phyloP scores from a whole-genome alignment of 2,888 invertebrate species.

The Metallyticus violacea region DNA sequence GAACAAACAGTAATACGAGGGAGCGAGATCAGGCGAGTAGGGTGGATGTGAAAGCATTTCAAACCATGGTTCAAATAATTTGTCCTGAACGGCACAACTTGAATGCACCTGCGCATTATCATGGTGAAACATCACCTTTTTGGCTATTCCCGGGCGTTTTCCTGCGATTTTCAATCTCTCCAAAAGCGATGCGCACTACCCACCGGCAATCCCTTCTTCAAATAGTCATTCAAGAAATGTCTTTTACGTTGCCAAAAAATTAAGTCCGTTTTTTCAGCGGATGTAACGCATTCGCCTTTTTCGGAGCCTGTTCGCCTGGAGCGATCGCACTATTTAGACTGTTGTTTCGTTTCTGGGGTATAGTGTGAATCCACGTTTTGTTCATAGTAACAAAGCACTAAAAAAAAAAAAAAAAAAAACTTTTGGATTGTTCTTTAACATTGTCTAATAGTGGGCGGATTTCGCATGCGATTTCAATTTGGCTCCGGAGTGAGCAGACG shows the following conservation, averaged over 20 bases:
- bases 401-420: too few species aligned
- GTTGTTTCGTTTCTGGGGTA: not conserved
- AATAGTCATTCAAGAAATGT: not conserved
- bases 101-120: not conserved
- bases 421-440: too few species aligned
- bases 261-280: not conserved
- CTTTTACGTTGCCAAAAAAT: not conserved
- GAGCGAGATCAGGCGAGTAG: not conserved
- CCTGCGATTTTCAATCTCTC: not conserved
- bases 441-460: too few species aligned
- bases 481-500: too few species aligned
- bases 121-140: not conserved
- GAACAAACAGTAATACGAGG: too few species aligned
- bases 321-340: not conserved
- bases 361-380: not conserved
- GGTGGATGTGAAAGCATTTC: not conserved
- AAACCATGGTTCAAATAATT: not conserved
- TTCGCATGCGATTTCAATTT: too few species aligned
- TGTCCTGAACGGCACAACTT: not conserved
- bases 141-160: not conserved
- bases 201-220: not conserved
- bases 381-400: not conserved
- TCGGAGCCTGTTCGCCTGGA: too few species aligned
- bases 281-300: too few species aligned
- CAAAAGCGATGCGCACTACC: not conserved